Conservation (phyloP, 2,888 invertebrate genomes). For the Hymenopus coronatus region DNA sequence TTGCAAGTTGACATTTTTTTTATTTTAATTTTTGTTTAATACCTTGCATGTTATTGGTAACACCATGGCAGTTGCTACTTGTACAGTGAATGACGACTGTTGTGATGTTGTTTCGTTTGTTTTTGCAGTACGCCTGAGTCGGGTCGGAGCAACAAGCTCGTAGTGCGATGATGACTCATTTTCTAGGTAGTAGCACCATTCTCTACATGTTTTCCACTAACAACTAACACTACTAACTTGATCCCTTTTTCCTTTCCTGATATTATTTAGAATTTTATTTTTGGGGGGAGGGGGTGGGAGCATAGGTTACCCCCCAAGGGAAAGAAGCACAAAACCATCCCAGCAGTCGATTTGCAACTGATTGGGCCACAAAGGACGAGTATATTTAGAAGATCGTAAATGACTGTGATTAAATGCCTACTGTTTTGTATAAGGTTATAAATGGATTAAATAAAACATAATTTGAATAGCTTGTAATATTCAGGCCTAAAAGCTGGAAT, state of each 20-base stretch:
- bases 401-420: no score
- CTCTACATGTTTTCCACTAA: constrained; percentile 17
- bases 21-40: background rate
- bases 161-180: constrained; percentile 54
- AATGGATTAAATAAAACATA: no score
- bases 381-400: no score
- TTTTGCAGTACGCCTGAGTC: constrained; percentile 87
- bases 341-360: no score
- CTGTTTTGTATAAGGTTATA: no score
- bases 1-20: background rate
- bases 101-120: constrained; percentile 42
- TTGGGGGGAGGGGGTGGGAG: no score
- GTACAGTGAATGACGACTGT: constrained; percentile 20
- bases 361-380: no score
- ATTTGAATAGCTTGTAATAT: no score
- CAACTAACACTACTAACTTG: background rate
- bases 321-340: no score
- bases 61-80: background rate
- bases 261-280: background rate
- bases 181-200: constrained; percentile 38
- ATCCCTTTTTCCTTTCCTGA: background rate
- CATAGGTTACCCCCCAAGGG: no score
- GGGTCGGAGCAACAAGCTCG: constrained; percentile 80
- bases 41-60: constrained; percentile 14
- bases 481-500: no score